Base-by-base conservation (phyloP, 2,797 vertebrate genomes). In the Rhinella marina region DNA sequence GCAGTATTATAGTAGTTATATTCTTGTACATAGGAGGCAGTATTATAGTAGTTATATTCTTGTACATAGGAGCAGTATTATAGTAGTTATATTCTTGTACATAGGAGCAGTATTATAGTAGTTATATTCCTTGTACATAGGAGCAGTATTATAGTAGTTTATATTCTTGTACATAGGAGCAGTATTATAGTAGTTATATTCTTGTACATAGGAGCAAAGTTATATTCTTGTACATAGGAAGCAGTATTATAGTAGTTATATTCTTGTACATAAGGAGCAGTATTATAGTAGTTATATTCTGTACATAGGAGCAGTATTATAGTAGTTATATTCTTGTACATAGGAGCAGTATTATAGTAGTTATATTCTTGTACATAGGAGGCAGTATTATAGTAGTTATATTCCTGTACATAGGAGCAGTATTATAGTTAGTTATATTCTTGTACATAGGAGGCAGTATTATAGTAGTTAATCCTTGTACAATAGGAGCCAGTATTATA, bases 101-200 rank as follows among this genome's bases (percentile, higher is more conserved):
- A 64, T 64, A 64, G 61, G 23, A 11, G 61, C n/a, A n/a, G n/a
- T n/a, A n/a, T n/a, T n/a, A n/a, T n/a, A n/a, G n/a, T n/a, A n/a
- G n/a, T n/a, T n/a, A n/a, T n/a, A n/a, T n/a, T n/a, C n/a, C n/a
- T 48, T 73, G 32, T 73, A 70, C 7, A 29, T 16, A 32, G 66
- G 13, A 7, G 13, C 27, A 70, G 66, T 32, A 70, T 70, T 70
- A n/a, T 70, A 70, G 66, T 70, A 70, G 66, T 70, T 70, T n/a
- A 70, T 70, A 70, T 70, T 70, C 66, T 70, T 70, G 66, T 70
- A 73, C 29, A 73, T 41, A 41, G 70, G 70, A 6, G 70, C 32
- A 73, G 70, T 73, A 73, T 73, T 73, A 73, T 73, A 73, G 70
- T 48, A 72, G 70, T 73, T 73, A 73, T 73, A 73, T 73, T 48